phyloP scores from a whole-genome alignment of 2,888 invertebrate species.

The Platycheirus rosarum region DNA sequence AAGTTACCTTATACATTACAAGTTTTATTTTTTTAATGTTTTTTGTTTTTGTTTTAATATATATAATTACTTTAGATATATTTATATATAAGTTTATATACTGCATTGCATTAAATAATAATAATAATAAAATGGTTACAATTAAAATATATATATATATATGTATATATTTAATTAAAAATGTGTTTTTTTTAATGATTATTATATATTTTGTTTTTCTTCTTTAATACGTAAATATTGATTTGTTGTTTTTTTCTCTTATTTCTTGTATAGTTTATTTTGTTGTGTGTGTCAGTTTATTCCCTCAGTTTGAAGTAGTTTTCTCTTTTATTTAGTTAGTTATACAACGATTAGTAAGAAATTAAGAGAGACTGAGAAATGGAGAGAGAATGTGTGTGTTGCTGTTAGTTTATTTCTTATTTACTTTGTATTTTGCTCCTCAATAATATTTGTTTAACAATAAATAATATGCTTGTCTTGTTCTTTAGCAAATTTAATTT shows the following conservation, averaged over 20 bases:
- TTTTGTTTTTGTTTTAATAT: conserved; percentile 31
- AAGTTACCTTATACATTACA: conserved; percentile 69
- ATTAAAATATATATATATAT: conserved; percentile 43
- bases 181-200: conserved; percentile 58
- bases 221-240: conserved; percentile 65
- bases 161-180: conserved; percentile 56
- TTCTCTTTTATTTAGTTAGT: conserved; percentile 18
- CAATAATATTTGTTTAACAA: conserved; percentile 57
- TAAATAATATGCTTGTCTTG: conserved; percentile 61
- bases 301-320: conserved; percentile 59
- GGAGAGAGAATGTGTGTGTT: conserved; percentile 52
- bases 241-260: conserved; percentile 17
- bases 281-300: conserved; percentile 42
- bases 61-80: conserved; percentile 71
- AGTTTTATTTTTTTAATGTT: conserved; percentile 52
- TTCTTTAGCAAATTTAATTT: conserved; percentile 45
- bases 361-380: conserved; percentile 1
- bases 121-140: conserved; percentile 72
- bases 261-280: conserved; percentile 17
- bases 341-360: conserved; percentile 8
- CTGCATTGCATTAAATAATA: conserved; percentile 73
- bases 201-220: conserved; percentile 56
- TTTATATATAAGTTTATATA: conserved; percentile 70
- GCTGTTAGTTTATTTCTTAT: conserved; percentile 34
- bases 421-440: conserved; percentile 45